Conservation (phyloP, 1,140 invertebrate genomes). For the Whitmania pigra region DNA sequence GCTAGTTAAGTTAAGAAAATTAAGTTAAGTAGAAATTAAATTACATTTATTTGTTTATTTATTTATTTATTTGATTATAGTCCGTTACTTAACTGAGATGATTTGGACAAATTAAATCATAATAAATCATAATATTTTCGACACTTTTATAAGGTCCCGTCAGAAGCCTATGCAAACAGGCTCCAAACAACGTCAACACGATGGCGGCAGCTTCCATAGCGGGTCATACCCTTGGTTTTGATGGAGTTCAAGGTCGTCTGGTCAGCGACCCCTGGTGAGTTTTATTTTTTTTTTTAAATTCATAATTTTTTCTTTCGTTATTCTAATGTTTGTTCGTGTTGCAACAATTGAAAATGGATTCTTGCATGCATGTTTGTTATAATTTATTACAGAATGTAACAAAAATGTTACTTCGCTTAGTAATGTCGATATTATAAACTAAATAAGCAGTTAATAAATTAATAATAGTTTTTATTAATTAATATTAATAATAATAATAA, state of each 20-base stretch:
- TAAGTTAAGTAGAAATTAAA: no score
- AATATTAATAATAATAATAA: no score
- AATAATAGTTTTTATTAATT: no score
- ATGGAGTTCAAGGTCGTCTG: slow-evolving; percentile 46
- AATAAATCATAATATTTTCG: no score
- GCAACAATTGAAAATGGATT: background rate
- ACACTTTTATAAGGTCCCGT: slow-evolving; percentile 7
- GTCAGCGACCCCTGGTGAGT: slow-evolving; percentile 48
- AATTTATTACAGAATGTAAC: background rate
- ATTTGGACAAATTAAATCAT: no score
- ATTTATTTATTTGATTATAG: no score
- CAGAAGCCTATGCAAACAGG: slow-evolving; percentile 27
- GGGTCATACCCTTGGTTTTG: slow-evolving; percentile 52
- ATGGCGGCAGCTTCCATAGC: slow-evolving; percentile 51
- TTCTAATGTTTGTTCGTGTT: background rate
- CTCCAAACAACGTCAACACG: slow-evolving; percentile 54
- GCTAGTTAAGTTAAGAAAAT: no score
- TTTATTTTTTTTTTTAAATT: background rate
- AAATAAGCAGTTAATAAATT: background rate
- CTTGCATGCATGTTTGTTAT: no score
- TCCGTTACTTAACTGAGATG: no score
- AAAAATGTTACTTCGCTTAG: background rate
- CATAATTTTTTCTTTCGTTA: no score
- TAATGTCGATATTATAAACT: background rate
- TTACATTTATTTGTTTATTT: no score